Percentiles rank a stretch among this genome's conserved stretches.
phyloP scores from a whole-genome alignment of 2,888 invertebrate species.

The Hololepta plana region DNA sequence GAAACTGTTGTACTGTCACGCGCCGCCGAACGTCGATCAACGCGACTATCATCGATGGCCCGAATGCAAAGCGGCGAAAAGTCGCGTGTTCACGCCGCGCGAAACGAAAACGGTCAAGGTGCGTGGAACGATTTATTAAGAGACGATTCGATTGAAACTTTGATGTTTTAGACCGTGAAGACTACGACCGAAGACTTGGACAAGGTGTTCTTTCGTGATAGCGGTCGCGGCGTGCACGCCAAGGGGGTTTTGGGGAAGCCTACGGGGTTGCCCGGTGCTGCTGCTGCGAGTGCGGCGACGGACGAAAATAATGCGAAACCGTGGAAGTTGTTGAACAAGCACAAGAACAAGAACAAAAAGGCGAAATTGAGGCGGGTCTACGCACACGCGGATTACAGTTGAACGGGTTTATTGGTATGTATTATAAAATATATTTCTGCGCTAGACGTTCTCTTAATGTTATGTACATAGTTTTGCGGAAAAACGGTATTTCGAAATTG shows the following conservation, averaged over 20 bases:
- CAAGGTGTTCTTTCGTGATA: conserved; percentile 36
- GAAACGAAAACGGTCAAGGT: conserved; percentile 38
- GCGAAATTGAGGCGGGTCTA: conserved; percentile 82
- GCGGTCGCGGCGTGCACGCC: conserved; percentile 20
- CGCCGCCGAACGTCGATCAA: conserved; percentile 56
- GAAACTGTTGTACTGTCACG: conserved; percentile 60
- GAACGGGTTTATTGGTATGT: conserved; percentile 11
- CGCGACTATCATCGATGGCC: conserved; percentile 41
- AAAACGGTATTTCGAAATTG: no score
- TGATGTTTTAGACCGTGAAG: conserved; percentile 14
- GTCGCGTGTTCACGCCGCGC: conserved; percentile 31
- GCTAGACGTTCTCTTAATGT: no score
- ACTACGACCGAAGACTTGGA: conserved; percentile 39
- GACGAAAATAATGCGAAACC: conserved; percentile 45
- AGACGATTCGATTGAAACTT: not conserved
- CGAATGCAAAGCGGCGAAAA: conserved; percentile 23
- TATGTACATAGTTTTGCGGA: no score
- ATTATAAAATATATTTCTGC: conserved; percentile 4
- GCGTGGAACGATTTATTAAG: conserved; percentile 11
- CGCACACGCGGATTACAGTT: conserved; percentile 69
- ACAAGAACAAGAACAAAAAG: conserved; percentile 75
- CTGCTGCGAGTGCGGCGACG: no score
- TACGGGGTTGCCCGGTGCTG: conserved; percentile 5
- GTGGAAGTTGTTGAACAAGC: conserved; percentile 69
- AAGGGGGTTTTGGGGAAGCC: conserved; percentile 20